A percentile compares a stretch with the other conserved stretches of the same genome.
Evolutionary conservation across 2,888 invertebrate genomes (phyloP).

Genomic region (Melanchra persicariae): DNA sequence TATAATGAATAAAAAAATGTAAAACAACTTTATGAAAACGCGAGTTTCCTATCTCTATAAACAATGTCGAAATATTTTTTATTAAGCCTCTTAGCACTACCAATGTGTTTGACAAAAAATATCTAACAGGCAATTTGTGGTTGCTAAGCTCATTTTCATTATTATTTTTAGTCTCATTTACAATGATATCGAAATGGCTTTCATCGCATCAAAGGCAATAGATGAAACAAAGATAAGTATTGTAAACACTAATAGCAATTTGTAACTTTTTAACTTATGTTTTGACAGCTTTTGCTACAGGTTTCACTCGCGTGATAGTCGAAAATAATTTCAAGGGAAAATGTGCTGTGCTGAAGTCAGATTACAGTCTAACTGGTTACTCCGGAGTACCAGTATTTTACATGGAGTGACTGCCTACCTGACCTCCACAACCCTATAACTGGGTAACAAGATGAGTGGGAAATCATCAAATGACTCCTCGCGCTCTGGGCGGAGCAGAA

Average conservation of each 20-base stretch:
- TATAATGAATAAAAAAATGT: not conserved
- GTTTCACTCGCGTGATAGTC: not conserved
- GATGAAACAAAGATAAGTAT: constrained; percentile 4
- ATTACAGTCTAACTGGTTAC: no score
- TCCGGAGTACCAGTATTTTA: no score
- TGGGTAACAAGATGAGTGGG: no score
- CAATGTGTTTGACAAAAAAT: not conserved
- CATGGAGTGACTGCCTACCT: no score
- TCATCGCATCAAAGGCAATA: not conserved
- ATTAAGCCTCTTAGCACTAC: not conserved
- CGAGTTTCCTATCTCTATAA: not conserved
- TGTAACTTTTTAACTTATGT: not conserved
- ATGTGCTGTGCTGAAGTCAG: no score
- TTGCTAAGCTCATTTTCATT: not conserved
- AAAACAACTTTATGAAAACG: not conserved
- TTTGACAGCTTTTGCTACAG: not conserved
- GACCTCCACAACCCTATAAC: no score
- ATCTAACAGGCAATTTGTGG: not conserved
- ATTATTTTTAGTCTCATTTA: not conserved
- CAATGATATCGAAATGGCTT: not conserved
- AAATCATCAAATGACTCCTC: no score
- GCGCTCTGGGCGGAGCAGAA: no score
- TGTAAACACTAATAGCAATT: constrained; percentile 27
- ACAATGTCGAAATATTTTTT: not conserved
- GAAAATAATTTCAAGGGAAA: not conserved